Percentiles rank a stretch among this genome's conserved stretches.
phyloP scores from a whole-genome alignment of 37 sponge, comb jelly and placozoan genomes.

The Axinella damicornis region DNA sequence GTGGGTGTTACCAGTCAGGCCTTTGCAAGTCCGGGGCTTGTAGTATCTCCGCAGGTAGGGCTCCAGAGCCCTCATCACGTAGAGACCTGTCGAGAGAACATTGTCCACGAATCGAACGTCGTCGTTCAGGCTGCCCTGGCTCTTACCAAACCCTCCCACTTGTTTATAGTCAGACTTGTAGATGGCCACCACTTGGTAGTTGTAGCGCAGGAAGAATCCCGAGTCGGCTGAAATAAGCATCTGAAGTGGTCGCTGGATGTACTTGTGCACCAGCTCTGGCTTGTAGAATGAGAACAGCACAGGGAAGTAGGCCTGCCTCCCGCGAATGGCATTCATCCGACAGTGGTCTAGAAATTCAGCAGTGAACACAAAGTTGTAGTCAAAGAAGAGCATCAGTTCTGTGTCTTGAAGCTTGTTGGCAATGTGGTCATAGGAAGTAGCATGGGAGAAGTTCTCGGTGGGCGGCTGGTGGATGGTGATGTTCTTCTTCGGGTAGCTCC shows the following conservation, averaged over 20 bases:
- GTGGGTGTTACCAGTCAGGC: conserved; percentile 11
- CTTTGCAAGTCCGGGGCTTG: conserved; percentile 32
- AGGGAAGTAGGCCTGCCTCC: conserved; percentile 56
- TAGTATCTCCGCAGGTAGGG: conserved; percentile 50
- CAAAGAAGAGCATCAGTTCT: conserved; percentile 44
- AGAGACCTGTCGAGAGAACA: conserved; percentile 13
- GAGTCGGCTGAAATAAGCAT: conserved; percentile 36
- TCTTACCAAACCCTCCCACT: not conserved
- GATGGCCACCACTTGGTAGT: conserved; percentile 56
- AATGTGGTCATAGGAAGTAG: conserved; percentile 18
- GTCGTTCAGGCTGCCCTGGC: conserved; percentile 5
- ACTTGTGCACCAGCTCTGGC: conserved; percentile 29
- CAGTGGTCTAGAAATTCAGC: conserved; percentile 52
- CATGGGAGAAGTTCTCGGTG: not conserved
- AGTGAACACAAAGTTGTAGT: conserved; percentile 39
- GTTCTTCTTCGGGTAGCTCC: not conserved
- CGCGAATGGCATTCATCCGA: conserved; percentile 30
- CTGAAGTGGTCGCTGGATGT: not conserved
- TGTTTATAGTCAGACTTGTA: conserved; percentile 49
- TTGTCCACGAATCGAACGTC: conserved; percentile 58
- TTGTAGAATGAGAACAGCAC: conserved; percentile 67
- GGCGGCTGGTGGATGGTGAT: conserved; percentile 16
- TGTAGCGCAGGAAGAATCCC: conserved; percentile 63
- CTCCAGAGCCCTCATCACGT: conserved; percentile 64
- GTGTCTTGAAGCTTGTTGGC: not conserved